Base-by-base conservation (phyloP, 2,797 vertebrate species). In the Thaleichthys pacificus region DNA sequence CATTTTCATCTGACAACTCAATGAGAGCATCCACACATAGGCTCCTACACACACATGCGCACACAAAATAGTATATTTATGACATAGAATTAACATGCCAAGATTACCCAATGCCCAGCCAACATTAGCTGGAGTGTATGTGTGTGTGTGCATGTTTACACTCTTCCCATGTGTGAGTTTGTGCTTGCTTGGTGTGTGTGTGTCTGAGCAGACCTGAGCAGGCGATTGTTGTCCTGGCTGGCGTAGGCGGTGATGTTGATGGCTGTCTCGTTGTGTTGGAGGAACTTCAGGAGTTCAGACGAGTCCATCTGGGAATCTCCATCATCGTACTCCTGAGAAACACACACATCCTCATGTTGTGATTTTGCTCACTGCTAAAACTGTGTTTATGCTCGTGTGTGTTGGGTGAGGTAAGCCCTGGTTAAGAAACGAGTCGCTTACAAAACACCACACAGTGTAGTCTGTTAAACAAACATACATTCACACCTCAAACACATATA, bases 1-100 rank as follows among this genome's bases (percentile, higher is more conserved):
- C 95, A n/a, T 99, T 98, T 86, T 99, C 96, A 86, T 99, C 98
- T 12, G 98, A 99, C 66, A 99, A 93, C 85, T 99, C 98, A 24
- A 99, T 98, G 79, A 99, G 95, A 64, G 98, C 98, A 72, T 99
- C 97, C 0, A 98, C 93, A 64, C 98, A 99, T 78, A 99, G 96
- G 85, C 97, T 97, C 92, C 98, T 99, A 62, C 24, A 30, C 61
- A 62, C 61, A 62, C 26, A 62, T 28, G 26, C 26, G 32, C 32
- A 35, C 32, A 35, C 28, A 35, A 35, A 5, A 42, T 42, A 11
- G 17, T n/a, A n/a, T 7, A 54, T n/a, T 17, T 3, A 54, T 6
- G n/a, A 19, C 11, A 54, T 19, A 19, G 51, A 54, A 17, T 4
- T 0, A n/a, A 1, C 15, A 14, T 51, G 49, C 5, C 51, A 56